phyloP scores from a whole-genome alignment of 1,140 invertebrate species.

The Leptonema lineaticorne region DNA sequence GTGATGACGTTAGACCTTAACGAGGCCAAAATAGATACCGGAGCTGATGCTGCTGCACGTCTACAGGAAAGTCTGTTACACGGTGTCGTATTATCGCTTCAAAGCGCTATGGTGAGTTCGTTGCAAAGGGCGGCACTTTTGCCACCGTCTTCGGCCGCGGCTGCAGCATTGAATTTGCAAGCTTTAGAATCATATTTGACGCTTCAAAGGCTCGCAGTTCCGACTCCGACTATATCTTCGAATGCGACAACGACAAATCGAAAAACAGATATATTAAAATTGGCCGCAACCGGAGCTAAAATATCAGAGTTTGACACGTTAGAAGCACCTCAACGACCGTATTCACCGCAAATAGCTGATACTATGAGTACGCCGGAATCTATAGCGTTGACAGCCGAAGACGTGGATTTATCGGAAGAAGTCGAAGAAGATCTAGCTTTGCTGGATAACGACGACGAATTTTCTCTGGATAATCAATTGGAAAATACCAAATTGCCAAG shows the following conservation, averaged over 20 bases:
- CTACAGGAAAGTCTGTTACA: conserved; percentile 62
- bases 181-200: conserved; percentile 81
- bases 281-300: conserved; percentile 59
- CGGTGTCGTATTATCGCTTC: conserved; percentile 71
- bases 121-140: conserved; percentile 73
- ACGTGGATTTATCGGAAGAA: conserved; percentile 62
- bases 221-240: conserved; percentile 53
- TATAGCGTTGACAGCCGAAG: conserved; percentile 56
- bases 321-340: conserved; percentile 46
- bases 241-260: conserved; percentile 43
- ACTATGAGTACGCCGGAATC: conserved; percentile 51
- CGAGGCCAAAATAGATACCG: conserved; percentile 45
- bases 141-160: conserved; percentile 74
- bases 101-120: conserved; percentile 75
- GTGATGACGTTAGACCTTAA: conserved; percentile 48
- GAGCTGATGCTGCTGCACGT: conserved; percentile 54
- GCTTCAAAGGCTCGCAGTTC: conserved; percentile 66
- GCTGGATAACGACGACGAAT: conserved; percentile 60
- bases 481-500: conserved; percentile 52
- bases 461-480: conserved; percentile 55
- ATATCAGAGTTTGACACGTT: conserved; percentile 60
- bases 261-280: conserved; percentile 59
- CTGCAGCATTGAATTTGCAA: conserved; percentile 77
- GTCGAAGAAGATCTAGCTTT: conserved; percentile 62
- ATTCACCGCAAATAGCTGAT: conserved; percentile 53